Percentiles rank a stretch among this genome's conserved stretches.
These are phyloP conservation scores for Tryphoninae sp. DNA, from an alignment of 2,888 invertebrate species.

Conservation along the genomic window DNA sequence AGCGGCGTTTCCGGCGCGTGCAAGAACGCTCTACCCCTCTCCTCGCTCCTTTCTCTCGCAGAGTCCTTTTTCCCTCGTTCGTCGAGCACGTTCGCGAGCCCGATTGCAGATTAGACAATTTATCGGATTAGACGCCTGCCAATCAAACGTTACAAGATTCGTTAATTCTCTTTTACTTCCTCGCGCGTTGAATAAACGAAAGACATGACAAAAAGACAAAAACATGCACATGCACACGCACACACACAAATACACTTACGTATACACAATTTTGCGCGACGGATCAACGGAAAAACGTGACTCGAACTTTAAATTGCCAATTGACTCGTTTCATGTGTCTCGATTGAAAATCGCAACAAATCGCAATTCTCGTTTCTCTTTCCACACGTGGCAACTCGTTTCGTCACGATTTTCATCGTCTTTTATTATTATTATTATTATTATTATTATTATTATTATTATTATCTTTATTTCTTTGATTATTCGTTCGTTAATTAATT, in stretches of 20 bases:
- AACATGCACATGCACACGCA: too few relatives aligned
- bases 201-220: slow-evolving; percentile 11
- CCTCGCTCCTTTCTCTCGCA: neutral
- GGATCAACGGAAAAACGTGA: slow-evolving; percentile 26
- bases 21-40: slow-evolving; percentile 31
- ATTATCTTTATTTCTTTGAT: neutral
- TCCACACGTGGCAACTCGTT: neutral
- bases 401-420: too few relatives aligned
- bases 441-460: too few relatives aligned
- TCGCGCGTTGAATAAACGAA: neutral
- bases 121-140: slow-evolving; percentile 58
- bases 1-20: slow-evolving; percentile 67
- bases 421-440: neutral
- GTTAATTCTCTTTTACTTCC: slow-evolving; percentile 9
- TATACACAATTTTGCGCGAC: neutral
- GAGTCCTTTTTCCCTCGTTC: slow-evolving; percentile 17
- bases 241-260: too few relatives aligned
- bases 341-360: slow-evolving; percentile 30
- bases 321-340: slow-evolving; percentile 22
- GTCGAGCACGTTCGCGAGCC: slow-evolving; percentile 8
- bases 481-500: neutral
- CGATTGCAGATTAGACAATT: slow-evolving; percentile 63
- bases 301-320: slow-evolving; percentile 41
- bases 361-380: neutral
- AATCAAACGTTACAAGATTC: slow-evolving; percentile 48